A percentile compares a stretch with the other conserved stretches of the same genome.
These are phyloP conservation scores for Grammomys surdaster DNA, from an alignment of 2,113 vertebrate species.

Conservation along the genomic window DNA sequence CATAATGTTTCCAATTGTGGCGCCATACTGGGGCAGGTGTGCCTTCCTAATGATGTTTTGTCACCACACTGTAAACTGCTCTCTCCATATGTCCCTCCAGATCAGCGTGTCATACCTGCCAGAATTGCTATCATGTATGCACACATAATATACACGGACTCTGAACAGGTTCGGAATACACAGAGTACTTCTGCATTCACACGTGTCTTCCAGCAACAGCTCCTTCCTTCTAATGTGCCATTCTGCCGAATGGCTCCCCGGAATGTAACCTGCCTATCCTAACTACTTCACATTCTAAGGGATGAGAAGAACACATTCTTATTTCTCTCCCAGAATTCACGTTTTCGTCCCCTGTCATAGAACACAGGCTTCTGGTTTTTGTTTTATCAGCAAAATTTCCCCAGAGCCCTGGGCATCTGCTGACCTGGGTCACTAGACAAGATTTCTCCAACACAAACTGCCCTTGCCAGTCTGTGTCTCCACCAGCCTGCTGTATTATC, in stretches of 20 bases:
- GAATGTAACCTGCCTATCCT: too few species aligned
- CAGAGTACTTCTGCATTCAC: rapidly evolving
- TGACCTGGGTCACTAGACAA: too few species aligned
- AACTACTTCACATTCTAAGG: not conserved
- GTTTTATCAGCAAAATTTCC: not conserved
- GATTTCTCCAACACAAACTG: not conserved
- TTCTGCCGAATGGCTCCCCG: not conserved
- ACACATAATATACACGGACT: not conserved
- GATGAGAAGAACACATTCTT: not conserved
- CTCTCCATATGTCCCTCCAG: too few species aligned
- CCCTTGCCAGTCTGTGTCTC: rapidly evolving
- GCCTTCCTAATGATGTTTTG: rapidly evolving
- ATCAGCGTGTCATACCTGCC: not conserved
- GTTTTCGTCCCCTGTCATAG: rapidly evolving
- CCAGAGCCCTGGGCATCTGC: not conserved
- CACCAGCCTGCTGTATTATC: rapidly evolving
- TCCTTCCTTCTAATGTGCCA: not conserved
- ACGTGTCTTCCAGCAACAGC: not conserved
- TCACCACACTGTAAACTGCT: not conserved
- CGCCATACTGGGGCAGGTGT: rapidly evolving
- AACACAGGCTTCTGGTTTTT: not conserved
- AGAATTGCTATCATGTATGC: rapidly evolving
- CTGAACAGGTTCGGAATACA: too few species aligned
- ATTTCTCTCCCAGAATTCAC: not conserved
- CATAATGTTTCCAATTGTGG: not conserved